Evolutionary conservation across 2,797 vertebrate genomes (phyloP).

Genomic region (Parotocinclus haroldoi): DNA sequence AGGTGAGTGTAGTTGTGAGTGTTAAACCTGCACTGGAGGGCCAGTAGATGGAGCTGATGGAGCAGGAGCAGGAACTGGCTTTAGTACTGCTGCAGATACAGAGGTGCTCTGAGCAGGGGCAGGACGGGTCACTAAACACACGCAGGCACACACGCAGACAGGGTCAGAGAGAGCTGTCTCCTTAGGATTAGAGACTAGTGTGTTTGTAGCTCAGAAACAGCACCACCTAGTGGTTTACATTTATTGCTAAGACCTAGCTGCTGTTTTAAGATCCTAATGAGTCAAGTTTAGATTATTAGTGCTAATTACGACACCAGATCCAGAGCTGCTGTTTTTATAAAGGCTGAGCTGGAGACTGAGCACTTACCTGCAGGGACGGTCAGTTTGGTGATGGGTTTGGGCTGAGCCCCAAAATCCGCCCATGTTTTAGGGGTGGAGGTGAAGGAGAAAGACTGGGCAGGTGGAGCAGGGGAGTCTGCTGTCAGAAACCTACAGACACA

Average conservation of each 20-base stretch:
- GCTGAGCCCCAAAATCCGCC: slow-evolving; percentile 54
- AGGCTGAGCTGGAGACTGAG: not conserved
- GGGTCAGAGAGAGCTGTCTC: too few relatives aligned
- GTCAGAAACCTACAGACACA: slow-evolving; percentile 72
- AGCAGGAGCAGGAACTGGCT: slow-evolving; percentile 67
- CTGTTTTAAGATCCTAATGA: too few relatives aligned
- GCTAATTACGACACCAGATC: too few relatives aligned
- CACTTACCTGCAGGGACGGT: slow-evolving; percentile 53
- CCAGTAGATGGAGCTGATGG: slow-evolving; percentile 62
- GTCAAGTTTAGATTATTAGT: too few relatives aligned
- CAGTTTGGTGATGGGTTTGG: slow-evolving; percentile 52
- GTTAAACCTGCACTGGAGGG: slow-evolving; percentile 72
- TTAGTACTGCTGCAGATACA: slow-evolving; percentile 65
- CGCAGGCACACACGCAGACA: too few relatives aligned
- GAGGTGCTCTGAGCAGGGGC: slow-evolving; percentile 68
- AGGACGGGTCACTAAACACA: slow-evolving; percentile 60
- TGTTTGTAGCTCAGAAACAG: too few relatives aligned
- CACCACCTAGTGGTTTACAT: too few relatives aligned
- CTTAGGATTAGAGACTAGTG: too few relatives aligned
- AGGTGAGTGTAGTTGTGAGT: not conserved
- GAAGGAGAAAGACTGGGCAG: slow-evolving; percentile 66
- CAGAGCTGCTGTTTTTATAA: too few relatives aligned
- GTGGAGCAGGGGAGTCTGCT: slow-evolving; percentile 62
- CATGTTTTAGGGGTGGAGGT: slow-evolving; percentile 68
- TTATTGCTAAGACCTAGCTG: too few relatives aligned